Evolutionary conservation across 1,140 invertebrate species (phyloP).

Genomic region (Nymphalis io): DNA sequence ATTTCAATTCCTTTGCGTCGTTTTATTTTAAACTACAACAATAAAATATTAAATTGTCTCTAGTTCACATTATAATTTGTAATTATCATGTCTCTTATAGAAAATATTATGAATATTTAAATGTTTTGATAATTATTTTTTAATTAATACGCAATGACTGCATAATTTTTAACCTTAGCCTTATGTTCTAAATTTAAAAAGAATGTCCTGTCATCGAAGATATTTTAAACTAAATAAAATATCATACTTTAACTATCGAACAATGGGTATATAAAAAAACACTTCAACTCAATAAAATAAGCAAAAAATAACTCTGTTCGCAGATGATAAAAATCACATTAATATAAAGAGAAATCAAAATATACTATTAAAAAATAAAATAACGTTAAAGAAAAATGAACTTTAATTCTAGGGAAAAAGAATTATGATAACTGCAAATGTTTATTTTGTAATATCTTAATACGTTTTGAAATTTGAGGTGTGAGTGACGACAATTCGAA

Average conservation of each 20-base stretch:
- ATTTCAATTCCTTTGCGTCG: too few species aligned
- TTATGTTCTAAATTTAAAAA: not conserved
- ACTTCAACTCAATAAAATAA: not conserved
- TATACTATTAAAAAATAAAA: not conserved
- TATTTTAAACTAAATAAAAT: slow-evolving; percentile 15
- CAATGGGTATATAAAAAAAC: not conserved
- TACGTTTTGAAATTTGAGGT: slow-evolving; percentile 62
- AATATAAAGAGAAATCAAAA: not conserved
- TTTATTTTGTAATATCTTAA: slow-evolving; percentile 37
- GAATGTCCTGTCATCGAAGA: slow-evolving; percentile 16
- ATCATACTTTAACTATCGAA: slow-evolving; percentile 8
- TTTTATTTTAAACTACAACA: too few species aligned
- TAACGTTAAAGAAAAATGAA: not conserved
- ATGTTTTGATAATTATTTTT: too few species aligned
- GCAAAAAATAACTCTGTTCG: not conserved
- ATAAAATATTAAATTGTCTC: too few species aligned
- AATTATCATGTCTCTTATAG: too few species aligned
- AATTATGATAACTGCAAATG: not conserved
- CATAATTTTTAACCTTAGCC: not conserved
- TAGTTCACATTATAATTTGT: too few species aligned
- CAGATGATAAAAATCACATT: too few species aligned
- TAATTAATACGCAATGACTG: not conserved
- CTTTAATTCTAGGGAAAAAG: not conserved
- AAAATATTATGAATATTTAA: too few species aligned
- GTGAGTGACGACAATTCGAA: slow-evolving; percentile 63